These are phyloP conservation scores for Typhlichthys subterraneus DNA, from an alignment of 2,797 vertebrate species.

Conservation along the genomic window DNA sequence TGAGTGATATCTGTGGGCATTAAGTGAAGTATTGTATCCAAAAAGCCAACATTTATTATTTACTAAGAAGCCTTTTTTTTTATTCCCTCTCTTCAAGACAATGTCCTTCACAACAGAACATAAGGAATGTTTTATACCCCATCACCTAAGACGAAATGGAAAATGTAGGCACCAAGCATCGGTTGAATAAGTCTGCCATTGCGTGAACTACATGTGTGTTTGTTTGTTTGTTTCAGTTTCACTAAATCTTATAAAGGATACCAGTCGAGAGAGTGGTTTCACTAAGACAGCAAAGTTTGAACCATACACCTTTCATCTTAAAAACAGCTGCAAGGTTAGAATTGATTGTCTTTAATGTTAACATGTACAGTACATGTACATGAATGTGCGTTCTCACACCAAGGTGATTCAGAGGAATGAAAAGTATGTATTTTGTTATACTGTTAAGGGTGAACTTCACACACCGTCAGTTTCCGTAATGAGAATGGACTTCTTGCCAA, in stretches of 20 bases:
- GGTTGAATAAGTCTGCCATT: too few relatives aligned
- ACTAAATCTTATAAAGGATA: slow-evolving; percentile 31
- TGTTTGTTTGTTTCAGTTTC: too few relatives aligned
- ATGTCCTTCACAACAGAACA: slow-evolving; percentile 53
- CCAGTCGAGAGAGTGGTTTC: slow-evolving; percentile 54
- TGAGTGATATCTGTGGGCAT: neutral
- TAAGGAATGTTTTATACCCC: slow-evolving; percentile 32
- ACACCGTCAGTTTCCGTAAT: slow-evolving; percentile 49
- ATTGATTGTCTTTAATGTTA: neutral
- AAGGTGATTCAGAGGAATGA: neutral
- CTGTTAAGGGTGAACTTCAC: slow-evolving; percentile 36
- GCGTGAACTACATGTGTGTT: neutral
- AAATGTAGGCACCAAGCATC: slow-evolving; percentile 12
- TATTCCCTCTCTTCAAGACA: slow-evolving; percentile 14
- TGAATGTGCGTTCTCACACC: neutral
- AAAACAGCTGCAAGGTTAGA: slow-evolving; percentile 26
- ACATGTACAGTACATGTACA: neutral
- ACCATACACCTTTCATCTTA: slow-evolving; percentile 56
- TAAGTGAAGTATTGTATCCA: neutral
- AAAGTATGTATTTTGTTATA: slow-evolving; percentile 4
- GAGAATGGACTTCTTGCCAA: slow-evolving; percentile 52
- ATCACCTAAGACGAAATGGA: slow-evolving; percentile 41
- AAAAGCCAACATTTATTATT: neutral
- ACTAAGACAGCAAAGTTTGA: slow-evolving; percentile 47
- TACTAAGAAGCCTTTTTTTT: neutral